Evolutionary conservation across 1,140 invertebrate genomes (phyloP).

Genomic region (Calycopis cecrops): DNA sequence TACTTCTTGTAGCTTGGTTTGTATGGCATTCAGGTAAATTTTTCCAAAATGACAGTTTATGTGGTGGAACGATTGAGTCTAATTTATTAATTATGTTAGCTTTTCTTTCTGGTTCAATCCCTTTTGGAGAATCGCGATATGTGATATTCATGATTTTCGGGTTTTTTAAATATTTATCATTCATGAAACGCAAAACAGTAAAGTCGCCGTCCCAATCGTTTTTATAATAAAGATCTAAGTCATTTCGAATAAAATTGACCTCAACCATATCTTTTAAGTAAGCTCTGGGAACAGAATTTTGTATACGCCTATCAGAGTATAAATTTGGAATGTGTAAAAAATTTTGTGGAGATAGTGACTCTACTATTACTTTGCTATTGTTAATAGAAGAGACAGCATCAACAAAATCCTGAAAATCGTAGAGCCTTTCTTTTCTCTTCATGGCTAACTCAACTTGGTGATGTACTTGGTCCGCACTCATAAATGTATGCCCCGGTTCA

Average conservation of each 20-base stretch:
- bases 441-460: too few species aligned
- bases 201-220: not conserved
- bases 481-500: too few species aligned
- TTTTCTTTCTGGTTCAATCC: too few species aligned
- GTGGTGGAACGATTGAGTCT: not conserved
- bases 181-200: not conserved
- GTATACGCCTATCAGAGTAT: too few species aligned
- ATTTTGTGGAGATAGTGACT: too few species aligned
- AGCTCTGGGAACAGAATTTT: too few species aligned
- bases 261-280: conserved; percentile 1
- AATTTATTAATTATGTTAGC: not conserved
- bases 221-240: conserved; percentile 7
- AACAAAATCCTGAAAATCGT: conserved; percentile 1
- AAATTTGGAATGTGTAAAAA: too few species aligned
- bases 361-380: not conserved
- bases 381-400: not conserved
- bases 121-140: too few species aligned
- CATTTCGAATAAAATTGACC: not conserved
- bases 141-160: too few species aligned
- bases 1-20: too few species aligned
- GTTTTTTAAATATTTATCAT: too few species aligned
- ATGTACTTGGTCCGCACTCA: too few species aligned
- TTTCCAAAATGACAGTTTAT: conserved; percentile 6
- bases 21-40: not conserved
- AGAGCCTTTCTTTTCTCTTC: not conserved